phyloP scores from a whole-genome alignment of 1,140 invertebrate genomes.

The Pseudobourletiella spinata region DNA sequence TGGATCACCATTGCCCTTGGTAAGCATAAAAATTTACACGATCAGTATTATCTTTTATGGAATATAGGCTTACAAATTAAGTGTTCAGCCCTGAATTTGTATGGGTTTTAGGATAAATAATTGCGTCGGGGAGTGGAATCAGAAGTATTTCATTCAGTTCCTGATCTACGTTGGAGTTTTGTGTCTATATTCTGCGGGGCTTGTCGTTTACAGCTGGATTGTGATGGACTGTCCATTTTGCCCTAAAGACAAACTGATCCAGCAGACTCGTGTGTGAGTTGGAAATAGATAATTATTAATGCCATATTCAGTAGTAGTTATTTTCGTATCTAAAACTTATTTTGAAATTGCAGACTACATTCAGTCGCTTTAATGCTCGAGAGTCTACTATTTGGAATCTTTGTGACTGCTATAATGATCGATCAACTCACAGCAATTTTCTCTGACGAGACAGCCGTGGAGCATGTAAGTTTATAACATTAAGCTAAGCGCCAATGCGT shows the following conservation, averaged over 20 bases:
- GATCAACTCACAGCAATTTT: constrained; percentile 83
- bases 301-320: no score
- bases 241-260: constrained; percentile 54
- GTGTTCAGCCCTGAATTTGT: not conserved
- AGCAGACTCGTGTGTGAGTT: constrained; percentile 68
- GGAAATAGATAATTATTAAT: no score
- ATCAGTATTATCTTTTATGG: not conserved
- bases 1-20: constrained; percentile 89
- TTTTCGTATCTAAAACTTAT: no score
- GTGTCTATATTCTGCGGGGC: constrained; percentile 56
- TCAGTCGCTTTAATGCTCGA: constrained; percentile 74
- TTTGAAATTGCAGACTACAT: constrained; percentile 63
- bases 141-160: constrained; percentile 90
- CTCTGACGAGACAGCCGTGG: constrained; percentile 70
- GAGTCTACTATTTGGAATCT: constrained; percentile 75
- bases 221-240: constrained; percentile 59
- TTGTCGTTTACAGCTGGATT: constrained; percentile 65
- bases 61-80: not conserved
- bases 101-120: constrained; percentile 65
- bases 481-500: no score
- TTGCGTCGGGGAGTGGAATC: constrained; percentile 86
- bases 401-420: constrained; percentile 78
- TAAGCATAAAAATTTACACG: constrained; percentile 37
- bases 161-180: constrained; percentile 65
- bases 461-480: constrained; percentile 50